Evolutionary conservation across 2,113 vertebrate species (phyloP).

Genomic region (Miniopterus natalensis): DNA sequence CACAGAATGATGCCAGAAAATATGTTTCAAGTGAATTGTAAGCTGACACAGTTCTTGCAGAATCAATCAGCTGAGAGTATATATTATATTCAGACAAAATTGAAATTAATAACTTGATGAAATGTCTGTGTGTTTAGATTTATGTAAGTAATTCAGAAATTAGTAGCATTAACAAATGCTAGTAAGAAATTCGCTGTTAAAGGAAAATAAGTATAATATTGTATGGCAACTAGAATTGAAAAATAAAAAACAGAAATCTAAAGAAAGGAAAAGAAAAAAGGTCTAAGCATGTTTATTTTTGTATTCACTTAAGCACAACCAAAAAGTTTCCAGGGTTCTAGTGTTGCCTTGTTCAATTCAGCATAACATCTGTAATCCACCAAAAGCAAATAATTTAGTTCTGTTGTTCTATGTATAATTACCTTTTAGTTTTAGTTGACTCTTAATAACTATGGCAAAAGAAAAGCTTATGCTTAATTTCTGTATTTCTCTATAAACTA

Average conservation of each 20-base stretch:
- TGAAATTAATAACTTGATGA: background rate
- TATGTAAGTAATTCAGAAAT: conserved; percentile 4
- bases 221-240: too few species aligned
- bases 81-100: background rate
- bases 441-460: background rate
- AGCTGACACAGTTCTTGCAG: background rate
- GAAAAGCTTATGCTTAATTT: background rate
- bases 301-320: background rate
- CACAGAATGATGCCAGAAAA: background rate
- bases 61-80: background rate
- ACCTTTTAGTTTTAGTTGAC: conserved; percentile 41
- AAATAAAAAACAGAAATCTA: too few species aligned
- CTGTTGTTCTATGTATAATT: background rate
- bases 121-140: conserved; percentile 4
- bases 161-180: conserved; percentile 18
- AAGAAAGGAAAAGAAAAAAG: background rate
- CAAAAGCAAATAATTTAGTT: background rate
- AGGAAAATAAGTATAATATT: background rate
- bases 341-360: background rate
- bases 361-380: background rate
- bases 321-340: background rate
- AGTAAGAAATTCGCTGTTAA: background rate
- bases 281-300: background rate
- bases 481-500: conserved; percentile 26
- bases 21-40: conserved; percentile 8